Percentiles rank a stretch among this genome's conserved stretches.
Conservation (phyloP, 2,888 invertebrate species). For the Cephus rjabovi region DNA sequence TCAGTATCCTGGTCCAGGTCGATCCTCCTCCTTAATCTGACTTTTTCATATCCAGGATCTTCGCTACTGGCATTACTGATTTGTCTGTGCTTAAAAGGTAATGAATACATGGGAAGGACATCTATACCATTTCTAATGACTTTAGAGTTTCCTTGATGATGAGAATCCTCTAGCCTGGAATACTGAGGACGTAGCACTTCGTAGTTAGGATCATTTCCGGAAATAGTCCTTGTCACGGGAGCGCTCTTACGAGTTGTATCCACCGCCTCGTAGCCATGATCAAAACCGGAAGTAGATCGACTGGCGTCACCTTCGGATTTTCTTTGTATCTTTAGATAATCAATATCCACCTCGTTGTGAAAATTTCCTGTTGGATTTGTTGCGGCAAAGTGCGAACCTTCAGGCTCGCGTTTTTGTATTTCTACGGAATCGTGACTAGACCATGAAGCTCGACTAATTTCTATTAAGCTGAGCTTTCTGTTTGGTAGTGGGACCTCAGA, state of each 20-base stretch:
- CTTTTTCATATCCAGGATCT: constrained; percentile 71
- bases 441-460: constrained; percentile 57
- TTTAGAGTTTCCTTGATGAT: constrained; percentile 16
- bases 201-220: constrained; percentile 82
- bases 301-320: constrained; percentile 69
- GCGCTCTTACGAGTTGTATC: constrained; percentile 35
- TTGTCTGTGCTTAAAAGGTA: constrained; percentile 57
- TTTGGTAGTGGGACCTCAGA: constrained; percentile 32
- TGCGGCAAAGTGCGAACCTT: constrained; percentile 25
- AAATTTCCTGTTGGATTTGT: constrained; percentile 18
- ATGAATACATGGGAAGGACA: constrained; percentile 44
- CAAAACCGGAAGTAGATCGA: constrained; percentile 55
- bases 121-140: constrained; percentile 45
- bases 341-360: constrained; percentile 36
- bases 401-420: constrained; percentile 51
- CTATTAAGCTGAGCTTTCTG: constrained; percentile 54
- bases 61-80: constrained; percentile 61
- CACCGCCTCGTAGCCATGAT: constrained; percentile 82
- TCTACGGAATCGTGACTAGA: constrained; percentile 60
- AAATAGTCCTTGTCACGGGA: constrained; percentile 67
- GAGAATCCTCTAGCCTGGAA: constrained; percentile 16
- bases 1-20: constrained; percentile 68
- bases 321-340: constrained; percentile 45
- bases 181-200: constrained; percentile 77
- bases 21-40: constrained; percentile 50